Conservation (phyloP, 2,888 invertebrate genomes). For the Euspilapteryx auroguttella region DNA sequence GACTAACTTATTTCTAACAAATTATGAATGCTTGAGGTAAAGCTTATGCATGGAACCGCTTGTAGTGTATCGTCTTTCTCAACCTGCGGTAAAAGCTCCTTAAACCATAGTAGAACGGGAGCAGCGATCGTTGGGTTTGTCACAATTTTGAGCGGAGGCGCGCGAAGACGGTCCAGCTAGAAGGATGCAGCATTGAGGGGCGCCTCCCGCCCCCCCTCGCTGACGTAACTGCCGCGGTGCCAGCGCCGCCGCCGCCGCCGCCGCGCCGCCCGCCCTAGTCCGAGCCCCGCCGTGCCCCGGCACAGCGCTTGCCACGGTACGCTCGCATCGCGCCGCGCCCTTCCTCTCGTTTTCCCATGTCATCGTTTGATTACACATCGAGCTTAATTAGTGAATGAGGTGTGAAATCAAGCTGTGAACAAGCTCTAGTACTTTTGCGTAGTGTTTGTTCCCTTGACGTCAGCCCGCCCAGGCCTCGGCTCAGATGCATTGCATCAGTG, state of each 20-base stretch:
- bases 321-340: slow-evolving; percentile 23
- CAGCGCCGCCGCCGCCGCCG: slow-evolving; percentile 34
- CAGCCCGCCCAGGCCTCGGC: slow-evolving; percentile 24
- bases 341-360: slow-evolving; percentile 34
- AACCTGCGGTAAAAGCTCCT: too few relatives aligned
- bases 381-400: slow-evolving; percentile 42
- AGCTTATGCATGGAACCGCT: too few relatives aligned
- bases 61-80: too few relatives aligned
- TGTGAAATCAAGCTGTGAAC: slow-evolving; percentile 31
- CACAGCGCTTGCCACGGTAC: slow-evolving; percentile 12
- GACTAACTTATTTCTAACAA: too few relatives aligned
- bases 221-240: slow-evolving; percentile 57
- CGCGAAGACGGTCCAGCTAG: slow-evolving; percentile 41
- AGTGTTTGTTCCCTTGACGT: too few relatives aligned
- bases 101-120: too few relatives aligned
- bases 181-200: slow-evolving; percentile 55
- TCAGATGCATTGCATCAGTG: slow-evolving; percentile 46
- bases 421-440: too few relatives aligned
- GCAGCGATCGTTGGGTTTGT: too few relatives aligned
- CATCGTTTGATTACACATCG: slow-evolving; percentile 34
- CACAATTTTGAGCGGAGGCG: slow-evolving; percentile 44
- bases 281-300: slow-evolving; percentile 29
- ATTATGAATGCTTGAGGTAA: too few relatives aligned
- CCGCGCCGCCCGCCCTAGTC: slow-evolving; percentile 36
- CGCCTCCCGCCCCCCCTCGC: slow-evolving; percentile 28